Percentiles rank a stretch among this genome's conserved stretches.
phyloP scores from a whole-genome alignment of 2,888 invertebrate genomes.

The Zygogramma bicolorata region DNA sequence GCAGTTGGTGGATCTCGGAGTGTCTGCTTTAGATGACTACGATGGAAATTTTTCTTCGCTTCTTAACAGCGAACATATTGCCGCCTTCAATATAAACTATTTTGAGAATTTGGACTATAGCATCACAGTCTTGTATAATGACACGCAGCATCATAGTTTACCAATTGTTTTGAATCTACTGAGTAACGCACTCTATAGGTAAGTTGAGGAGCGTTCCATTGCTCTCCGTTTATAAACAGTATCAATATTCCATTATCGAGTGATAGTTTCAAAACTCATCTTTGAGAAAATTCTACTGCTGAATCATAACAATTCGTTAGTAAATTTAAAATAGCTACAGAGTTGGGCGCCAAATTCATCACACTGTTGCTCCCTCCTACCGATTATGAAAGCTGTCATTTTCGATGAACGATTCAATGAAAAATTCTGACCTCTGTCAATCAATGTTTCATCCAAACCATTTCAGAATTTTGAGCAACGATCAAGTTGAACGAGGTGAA shows the following conservation, averaged over 20 bases:
- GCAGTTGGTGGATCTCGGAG: conserved; percentile 60
- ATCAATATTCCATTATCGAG: too few relatives aligned
- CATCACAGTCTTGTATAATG: conserved; percentile 79
- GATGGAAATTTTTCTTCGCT: conserved; percentile 77
- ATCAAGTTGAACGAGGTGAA: conserved; percentile 25
- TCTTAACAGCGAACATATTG: conserved; percentile 75
- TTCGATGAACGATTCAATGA: too few relatives aligned
- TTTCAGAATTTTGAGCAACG: conserved; percentile 39
- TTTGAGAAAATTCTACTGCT: too few relatives aligned
- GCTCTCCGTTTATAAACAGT: too few relatives aligned
- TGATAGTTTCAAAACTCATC: too few relatives aligned
- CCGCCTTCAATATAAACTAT: conserved; percentile 74
- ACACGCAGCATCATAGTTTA: conserved; percentile 82
- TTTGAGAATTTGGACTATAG: conserved; percentile 70
- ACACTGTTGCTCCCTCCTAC: too few relatives aligned
- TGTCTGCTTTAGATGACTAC: conserved; percentile 68
- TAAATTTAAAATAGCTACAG: too few relatives aligned
- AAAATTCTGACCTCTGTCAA: too few relatives aligned
- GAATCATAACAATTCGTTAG: too few relatives aligned
- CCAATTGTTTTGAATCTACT: conserved; percentile 81
- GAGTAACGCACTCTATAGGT: conserved; percentile 80
- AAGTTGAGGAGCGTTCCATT: conserved; percentile 48
- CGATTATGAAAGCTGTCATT: too few relatives aligned
- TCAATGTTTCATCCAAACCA: not conserved
- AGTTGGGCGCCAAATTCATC: too few relatives aligned